phyloP scores from a whole-genome alignment of 2,113 vertebrate genomes.

The Nicator chloris region DNA sequence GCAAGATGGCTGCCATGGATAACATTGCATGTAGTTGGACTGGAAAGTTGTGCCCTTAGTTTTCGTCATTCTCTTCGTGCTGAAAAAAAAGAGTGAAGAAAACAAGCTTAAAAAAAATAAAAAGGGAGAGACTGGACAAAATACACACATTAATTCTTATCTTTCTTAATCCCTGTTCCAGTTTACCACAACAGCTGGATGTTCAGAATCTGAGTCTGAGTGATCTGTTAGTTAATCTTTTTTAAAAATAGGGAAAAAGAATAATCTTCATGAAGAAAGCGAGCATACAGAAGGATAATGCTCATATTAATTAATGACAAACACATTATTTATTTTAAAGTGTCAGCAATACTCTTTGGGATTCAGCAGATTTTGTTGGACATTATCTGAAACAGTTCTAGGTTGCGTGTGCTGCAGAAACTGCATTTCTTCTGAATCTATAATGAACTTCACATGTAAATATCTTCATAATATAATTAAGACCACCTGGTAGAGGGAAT shows the following conservation, averaged over 20 bases:
- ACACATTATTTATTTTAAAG: background rate
- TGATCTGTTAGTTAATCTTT: background rate
- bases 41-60: background rate
- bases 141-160: background rate
- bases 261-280: background rate
- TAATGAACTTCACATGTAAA: background rate
- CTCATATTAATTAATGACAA: background rate
- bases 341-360: background rate
- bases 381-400: background rate
- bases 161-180: background rate
- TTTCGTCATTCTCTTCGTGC: background rate
- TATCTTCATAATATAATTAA: background rate
- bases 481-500: background rate
- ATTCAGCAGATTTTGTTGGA: background rate
- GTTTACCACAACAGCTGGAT: background rate
- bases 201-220: background rate
- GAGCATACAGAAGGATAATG: background rate
- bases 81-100: background rate
- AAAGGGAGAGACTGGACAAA: background rate
- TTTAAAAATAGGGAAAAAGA: background rate
- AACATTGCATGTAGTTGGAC: background rate
- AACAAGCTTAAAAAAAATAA: background rate
- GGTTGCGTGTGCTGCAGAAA: background rate
- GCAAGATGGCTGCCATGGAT: background rate
- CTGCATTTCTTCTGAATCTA: background rate